Evolutionary conservation across 2,113 vertebrate genomes (phyloP), one percentile per base, ranked within the genome.

Genomic region (Egretta garzetta): DNA sequence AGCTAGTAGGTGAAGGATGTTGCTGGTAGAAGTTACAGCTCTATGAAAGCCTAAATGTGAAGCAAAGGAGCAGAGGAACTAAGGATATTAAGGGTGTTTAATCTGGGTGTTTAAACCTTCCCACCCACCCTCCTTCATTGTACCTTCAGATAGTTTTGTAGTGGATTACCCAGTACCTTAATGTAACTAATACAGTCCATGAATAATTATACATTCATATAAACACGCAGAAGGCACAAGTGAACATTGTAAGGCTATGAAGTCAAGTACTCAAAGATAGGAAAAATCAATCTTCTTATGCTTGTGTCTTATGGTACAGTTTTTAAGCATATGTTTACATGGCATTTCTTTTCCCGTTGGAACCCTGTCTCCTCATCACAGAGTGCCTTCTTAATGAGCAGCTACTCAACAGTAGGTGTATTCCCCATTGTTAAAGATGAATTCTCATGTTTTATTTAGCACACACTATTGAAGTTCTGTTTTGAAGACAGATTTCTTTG

Each of bases 381-480:
- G 43, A 91, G 14, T 79, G 19, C 43, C 49, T 77, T 88, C 68
- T 97, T 95, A 96, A 95, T 94, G 76, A 95, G 52, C 56, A 92
- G 28, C 49, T 85, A 56, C 77, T 84, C 63, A 77, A 92, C 63
- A 77, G 63, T 64, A 88, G 52, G 49, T 90, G 18, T 84, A 77
- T 83, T 95, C 35, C 23, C 94, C 28, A 58, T 70, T 88, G 79
- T 93, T 84, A 80, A 95, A 66, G 63, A 81, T 32, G 55, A 90
- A 71, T 87, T 88, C 58, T 93, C 33, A 72, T 95, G 75, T 95
- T 95, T 95, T 92, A 94, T 94, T 95, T 96, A 97, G 74, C 18
- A 80, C 21, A 21, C 12, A 10, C 50, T 83, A 63, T 63, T 94
- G 75, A 92, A 90, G 59, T 83, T 93, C 63, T 70, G 20, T 77